phyloP scores from a whole-genome alignment of 2,888 invertebrate genomes.

The Hyles lineata region DNA sequence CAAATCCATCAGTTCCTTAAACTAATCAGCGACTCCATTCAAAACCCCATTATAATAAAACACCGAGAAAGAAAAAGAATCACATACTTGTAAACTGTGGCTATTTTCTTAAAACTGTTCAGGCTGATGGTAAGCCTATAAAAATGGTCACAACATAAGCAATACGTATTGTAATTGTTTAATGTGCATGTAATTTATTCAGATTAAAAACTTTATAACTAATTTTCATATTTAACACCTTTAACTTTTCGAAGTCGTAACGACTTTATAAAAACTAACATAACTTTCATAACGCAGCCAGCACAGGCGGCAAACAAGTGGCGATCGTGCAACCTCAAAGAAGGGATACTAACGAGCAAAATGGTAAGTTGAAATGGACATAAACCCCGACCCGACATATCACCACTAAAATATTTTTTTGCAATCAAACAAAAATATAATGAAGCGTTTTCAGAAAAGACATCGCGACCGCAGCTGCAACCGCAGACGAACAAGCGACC shows the following conservation, averaged over 20 bases:
- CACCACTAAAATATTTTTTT: not conserved
- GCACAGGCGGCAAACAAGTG: constrained; percentile 70
- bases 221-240: not conserved
- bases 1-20: too few species aligned
- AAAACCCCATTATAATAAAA: too few species aligned
- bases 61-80: too few species aligned
- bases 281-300: constrained; percentile 39
- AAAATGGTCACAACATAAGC: too few species aligned
- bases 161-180: too few species aligned
- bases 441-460: constrained; percentile 1
- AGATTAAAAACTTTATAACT: not conserved
- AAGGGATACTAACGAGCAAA: constrained; percentile 56
- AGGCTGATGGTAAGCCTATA: too few species aligned
- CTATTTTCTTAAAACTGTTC: too few species aligned
- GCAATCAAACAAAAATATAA: not conserved
- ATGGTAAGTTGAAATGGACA: constrained; percentile 50
- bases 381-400: not conserved
- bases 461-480: not conserved
- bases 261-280: not conserved
- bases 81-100: too few species aligned
- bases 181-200: too few species aligned
- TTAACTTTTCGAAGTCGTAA: not conserved
- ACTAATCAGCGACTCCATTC: too few species aligned
- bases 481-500: constrained; percentile 14
- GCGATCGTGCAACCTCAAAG: constrained; percentile 79